Percentiles rank a stretch among this genome's conserved stretches.
These are phyloP conservation scores for Schrankia costaestrigalis DNA, from an alignment of 2,888 invertebrate species.

Conservation along the genomic window DNA sequence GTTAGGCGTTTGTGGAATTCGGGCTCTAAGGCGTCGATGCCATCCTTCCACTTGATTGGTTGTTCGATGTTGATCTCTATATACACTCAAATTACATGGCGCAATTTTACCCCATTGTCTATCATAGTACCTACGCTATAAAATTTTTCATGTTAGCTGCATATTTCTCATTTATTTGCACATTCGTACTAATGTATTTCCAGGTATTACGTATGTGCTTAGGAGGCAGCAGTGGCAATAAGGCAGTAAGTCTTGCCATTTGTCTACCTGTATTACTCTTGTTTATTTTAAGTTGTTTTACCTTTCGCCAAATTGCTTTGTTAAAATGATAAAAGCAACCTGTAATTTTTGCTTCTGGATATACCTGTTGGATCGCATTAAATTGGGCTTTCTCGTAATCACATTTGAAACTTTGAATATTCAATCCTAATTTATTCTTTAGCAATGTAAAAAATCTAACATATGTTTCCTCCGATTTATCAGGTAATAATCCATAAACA, in stretches of 20 bases:
- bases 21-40: constrained; percentile 1
- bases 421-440: constrained; percentile 2
- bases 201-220: constrained; percentile 1
- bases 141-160: neutral
- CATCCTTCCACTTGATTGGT: constrained; percentile 6
- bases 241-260: neutral
- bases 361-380: constrained; percentile 2
- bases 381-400: constrained; percentile 2
- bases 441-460: constrained; percentile 2
- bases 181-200: constrained; percentile 4
- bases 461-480: constrained; percentile 5
- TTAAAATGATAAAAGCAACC: neutral
- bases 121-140: constrained; percentile 1
- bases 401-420: constrained; percentile 2
- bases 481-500: constrained; percentile 1
- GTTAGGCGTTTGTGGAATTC: constrained; percentile 1
- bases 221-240: constrained; percentile 5
- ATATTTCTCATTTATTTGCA: too few relatives aligned
- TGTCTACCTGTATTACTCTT: neutral
- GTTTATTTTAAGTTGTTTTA: neutral
- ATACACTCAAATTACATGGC: constrained; percentile 1
- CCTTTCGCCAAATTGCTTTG: neutral
- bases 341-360: neutral
- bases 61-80: constrained; percentile 3
- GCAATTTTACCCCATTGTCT: constrained; percentile 1